These are phyloP conservation scores for Siniperca knerii DNA, from an alignment of 2,113 vertebrate species.

Conservation along the genomic window DNA sequence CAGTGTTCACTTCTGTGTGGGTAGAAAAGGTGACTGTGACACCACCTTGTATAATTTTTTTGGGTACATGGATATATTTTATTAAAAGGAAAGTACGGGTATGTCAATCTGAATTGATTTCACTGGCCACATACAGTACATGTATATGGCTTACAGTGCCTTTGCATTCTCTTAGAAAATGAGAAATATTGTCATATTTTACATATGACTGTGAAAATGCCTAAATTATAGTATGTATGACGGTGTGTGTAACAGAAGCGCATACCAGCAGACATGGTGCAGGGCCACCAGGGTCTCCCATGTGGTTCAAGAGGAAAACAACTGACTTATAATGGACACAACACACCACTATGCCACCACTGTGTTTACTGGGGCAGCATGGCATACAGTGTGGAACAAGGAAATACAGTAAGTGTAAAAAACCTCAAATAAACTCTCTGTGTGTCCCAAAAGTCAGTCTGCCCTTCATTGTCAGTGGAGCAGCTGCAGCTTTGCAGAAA, in stretches of 20 bases:
- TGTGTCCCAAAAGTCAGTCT: constrained; percentile 33
- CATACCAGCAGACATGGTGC: background rate
- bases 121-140: background rate
- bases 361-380: constrained; percentile 38
- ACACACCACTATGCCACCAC: constrained; percentile 14
- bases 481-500: constrained; percentile 50
- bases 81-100: background rate
- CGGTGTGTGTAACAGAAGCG: background rate
- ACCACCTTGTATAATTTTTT: background rate
- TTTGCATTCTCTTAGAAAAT: background rate
- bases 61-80: background rate
- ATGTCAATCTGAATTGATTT: background rate
- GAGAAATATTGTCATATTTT: constrained; percentile 3
- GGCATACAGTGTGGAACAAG: constrained; percentile 25
- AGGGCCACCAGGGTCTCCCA: background rate
- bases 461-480: constrained; percentile 26
- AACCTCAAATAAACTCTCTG: constrained; percentile 38
- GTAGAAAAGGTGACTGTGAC: background rate
- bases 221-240: background rate
- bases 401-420: constrained; percentile 48
- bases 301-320: constrained; percentile 1
- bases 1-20: background rate
- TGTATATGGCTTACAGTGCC: background rate
- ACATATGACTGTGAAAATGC: constrained; percentile 6
- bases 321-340: constrained; percentile 33